Evolutionary conservation across 2,797 vertebrate species (phyloP), one percentile per base, ranked within the genome.

Genomic region (Malurus leucopterus): DNA sequence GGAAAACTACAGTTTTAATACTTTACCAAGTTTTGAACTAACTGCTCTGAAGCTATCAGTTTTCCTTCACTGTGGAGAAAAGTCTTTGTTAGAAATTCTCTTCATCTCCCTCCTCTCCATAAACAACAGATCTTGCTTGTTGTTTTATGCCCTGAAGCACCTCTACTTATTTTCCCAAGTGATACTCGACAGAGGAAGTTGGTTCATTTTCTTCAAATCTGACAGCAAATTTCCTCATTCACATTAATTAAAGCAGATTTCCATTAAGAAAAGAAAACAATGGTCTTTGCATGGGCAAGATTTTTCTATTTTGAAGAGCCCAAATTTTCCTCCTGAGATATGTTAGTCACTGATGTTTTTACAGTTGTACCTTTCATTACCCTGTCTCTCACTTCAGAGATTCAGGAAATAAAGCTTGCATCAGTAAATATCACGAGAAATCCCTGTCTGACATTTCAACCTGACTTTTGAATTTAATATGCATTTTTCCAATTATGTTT

Each of bases 381-480:
- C 65, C 63, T 75, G 89, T 61, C 51, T 83, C 34, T 80, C 76
- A 71, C 53, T 90, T 68, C 64, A 84, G 30, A 63, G 50, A 61
- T 23, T 86, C 32, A 59, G 36, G 63, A 90, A 83, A 91, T 54
- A 74, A 79, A 77, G 26, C 36, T 18, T 55, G 53, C 44, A 81
- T 59, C 21, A 55, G 59, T 89, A 94, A 93, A 81, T 81, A 92
- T 21, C 36, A 85, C 0, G 0, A 90, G 38, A 93, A 91, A 86
- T 70, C 55, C 34, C 65, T 11, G 15, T 26, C 67, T 89, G 87
- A 83, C 82, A 90, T 93, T 91, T 85, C 54, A 80, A 76, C 62
- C 36, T 58, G 82, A 75, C 76, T 95, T 86, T 49, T 9, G 1
- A 74, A 88, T 88, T 85, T 21, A 68, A 80, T 57, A 82, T 7